Base-by-base conservation (phyloP, 2,797 vertebrate species). In the Rhynchonycteris naso region DNA sequence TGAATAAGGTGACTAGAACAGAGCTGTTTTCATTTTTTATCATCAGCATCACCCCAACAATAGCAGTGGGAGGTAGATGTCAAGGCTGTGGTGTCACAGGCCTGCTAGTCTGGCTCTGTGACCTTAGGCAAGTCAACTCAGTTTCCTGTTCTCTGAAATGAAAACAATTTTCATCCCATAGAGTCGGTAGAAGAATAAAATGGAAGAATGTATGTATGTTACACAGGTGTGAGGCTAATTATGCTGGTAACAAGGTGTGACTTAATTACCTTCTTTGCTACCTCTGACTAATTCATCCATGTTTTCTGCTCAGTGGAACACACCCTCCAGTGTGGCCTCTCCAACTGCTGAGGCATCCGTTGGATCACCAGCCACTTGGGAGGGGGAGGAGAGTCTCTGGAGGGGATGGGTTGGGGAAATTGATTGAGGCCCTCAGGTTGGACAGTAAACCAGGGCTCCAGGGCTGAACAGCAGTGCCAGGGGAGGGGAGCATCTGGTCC, bases 101-200 rank as follows among this genome's bases (percentile, higher is more conserved):
- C 50, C 38, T 50, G 21, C 24, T 50, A 1, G 16, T 88, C 68
- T 84, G 71, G 68, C 15, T 38, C 19, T 68, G 88, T 80, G 78
- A 56, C 61, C 61, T 47, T 47, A 28, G 63, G 61, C 68, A 80
- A 52, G 47, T 83, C 58, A 56, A 35, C 16, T 79, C 5, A 9
- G 26, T 93, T 84, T 92, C 74, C 24, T 93, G 19, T 90, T 93
- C 78, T 76, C 28, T 54, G 35, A 24, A 80, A 50, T 61, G 35
- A 63, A 78, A 52, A 52, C 7, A 33, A 0, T 52, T 87, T 47
- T 50, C 1, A n/a, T 19, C 69, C 10, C 58, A 15, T 4, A 74
- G 38, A 90, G 50, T 74, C 80, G 38, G 16, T 66, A 28, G 47
- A 72, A 79, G 56, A 75, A 88, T 78, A 61, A 86, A 59, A 75